phyloP scores from a whole-genome alignment of 1,140 invertebrate species.

The Eupristina koningsbergeri region DNA sequence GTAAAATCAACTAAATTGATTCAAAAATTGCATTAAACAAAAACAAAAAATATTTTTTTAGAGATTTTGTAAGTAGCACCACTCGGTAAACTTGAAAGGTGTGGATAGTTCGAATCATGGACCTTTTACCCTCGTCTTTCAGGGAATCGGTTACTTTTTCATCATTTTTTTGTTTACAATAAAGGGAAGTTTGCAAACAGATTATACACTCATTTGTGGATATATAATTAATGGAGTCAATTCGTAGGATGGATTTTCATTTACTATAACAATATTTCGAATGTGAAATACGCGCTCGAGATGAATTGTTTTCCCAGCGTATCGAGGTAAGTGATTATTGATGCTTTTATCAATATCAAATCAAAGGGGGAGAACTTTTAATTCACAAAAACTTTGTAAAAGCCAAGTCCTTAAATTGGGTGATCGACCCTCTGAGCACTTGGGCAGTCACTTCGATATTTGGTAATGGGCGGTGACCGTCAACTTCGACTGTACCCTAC shows the following conservation, averaged over 20 bases:
- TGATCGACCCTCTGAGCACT: background rate
- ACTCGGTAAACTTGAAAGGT: background rate
- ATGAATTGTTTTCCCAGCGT: constrained; percentile 9
- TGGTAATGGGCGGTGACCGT: background rate
- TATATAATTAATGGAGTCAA: constrained; percentile 18
- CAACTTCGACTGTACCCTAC: background rate
- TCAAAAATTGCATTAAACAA: background rate
- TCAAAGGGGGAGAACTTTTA: background rate
- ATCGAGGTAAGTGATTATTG: background rate
- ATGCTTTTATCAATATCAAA: background rate
- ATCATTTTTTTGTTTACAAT: constrained; percentile 9
- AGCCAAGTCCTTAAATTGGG: background rate
- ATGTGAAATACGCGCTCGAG: background rate
- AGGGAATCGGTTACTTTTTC: constrained; percentile 12
- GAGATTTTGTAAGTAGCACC: background rate
- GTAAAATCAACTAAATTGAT: background rate
- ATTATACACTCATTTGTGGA: constrained; percentile 8
- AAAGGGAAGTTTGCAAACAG: background rate
- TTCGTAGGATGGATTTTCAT: background rate
- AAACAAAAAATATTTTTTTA: too few relatives aligned
- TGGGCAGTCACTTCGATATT: too few relatives aligned
- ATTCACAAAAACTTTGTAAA: background rate
- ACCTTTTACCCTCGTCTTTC: constrained; percentile 18
- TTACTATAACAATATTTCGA: background rate
- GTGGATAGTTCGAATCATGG: background rate